Evolutionary conservation across 2,797 vertebrate genomes (phyloP), one percentile per base, ranked within the genome.

Genomic region (Sebastes elongatus): DNA sequence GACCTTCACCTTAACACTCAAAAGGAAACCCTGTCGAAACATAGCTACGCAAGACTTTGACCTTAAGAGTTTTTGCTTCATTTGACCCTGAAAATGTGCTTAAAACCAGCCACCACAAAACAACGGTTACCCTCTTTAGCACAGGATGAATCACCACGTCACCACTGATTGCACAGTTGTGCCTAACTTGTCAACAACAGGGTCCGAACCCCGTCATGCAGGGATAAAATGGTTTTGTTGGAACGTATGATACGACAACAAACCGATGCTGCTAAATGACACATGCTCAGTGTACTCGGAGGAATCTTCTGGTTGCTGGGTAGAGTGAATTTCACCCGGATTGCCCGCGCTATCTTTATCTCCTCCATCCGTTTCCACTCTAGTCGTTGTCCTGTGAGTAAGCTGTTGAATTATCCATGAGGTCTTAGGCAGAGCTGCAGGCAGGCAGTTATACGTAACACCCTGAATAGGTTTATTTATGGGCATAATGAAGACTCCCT

Each of bases 331-430:
- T 81, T 80, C 79, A 61, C 32, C 64, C 32, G 52, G 66, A 66
- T 30, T n/a, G 63, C 75, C 55, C 0, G 49, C 53, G 76, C 92
- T 92, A 91, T 93, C 89, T 92, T 92, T 93, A 91, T 79, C 85
- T 76, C 35, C 57, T 71, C 62, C 53, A 27, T 80, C 62, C 78
- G 7, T 76, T 78, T 73, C 69, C 64, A 30, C 71, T 81, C 81
- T 35, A 61, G 71, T 65, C 61, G 53, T 74, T 57, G 83, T 82
- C 67, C 71, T 67, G 82, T 75, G 87, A 82, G 78, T 72, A 84
- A 79, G 70, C 80, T 74, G 53, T 11, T 93, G 86, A 92, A 92
- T 93, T 92, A 93, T 91, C 90, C 77, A 92, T 88, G 79, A 92
- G 75, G 84, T 80, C 71, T 86, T 46, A 64, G 71, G 65, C 62